These are phyloP conservation scores for Onychomys torridus DNA, from an alignment of 2,797 vertebrate species.

Conservation along the genomic window DNA sequence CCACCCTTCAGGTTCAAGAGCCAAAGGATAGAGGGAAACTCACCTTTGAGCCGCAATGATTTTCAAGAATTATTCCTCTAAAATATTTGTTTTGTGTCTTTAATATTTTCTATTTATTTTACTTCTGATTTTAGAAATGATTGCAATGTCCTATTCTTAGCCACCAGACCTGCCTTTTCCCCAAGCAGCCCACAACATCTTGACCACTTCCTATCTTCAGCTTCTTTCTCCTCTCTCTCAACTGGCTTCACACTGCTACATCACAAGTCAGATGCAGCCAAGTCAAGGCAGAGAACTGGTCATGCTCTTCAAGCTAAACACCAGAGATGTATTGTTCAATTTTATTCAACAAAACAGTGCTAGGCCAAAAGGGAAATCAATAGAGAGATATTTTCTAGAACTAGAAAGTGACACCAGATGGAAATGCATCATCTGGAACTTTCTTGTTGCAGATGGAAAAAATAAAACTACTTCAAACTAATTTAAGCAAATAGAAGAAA, in stretches of 20 bases:
- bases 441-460: conserved; percentile 16
- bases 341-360: not conserved
- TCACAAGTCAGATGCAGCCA: not conserved
- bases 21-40: not conserved
- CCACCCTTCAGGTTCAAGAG: not conserved
- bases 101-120: conserved; percentile 41
- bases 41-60: not conserved
- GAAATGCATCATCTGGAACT: conserved; percentile 43
- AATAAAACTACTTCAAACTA: not conserved
- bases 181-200: not conserved
- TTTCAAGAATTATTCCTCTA: conserved; percentile 25
- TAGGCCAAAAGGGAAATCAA: conserved; percentile 35
- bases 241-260: not conserved
- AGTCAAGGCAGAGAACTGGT: not conserved
- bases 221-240: not conserved
- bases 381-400: conserved; percentile 30
- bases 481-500: conserved; percentile 33
- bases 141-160: not conserved
- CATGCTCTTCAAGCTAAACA: not conserved
- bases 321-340: conserved; percentile 34
- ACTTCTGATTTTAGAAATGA: conserved; percentile 48
- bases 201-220: not conserved
- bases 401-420: conserved; percentile 27
- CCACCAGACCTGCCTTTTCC: not conserved
- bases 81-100: conserved; percentile 25